Conservation (phyloP, 2,113 vertebrate genomes). For the Parus major region DNA sequence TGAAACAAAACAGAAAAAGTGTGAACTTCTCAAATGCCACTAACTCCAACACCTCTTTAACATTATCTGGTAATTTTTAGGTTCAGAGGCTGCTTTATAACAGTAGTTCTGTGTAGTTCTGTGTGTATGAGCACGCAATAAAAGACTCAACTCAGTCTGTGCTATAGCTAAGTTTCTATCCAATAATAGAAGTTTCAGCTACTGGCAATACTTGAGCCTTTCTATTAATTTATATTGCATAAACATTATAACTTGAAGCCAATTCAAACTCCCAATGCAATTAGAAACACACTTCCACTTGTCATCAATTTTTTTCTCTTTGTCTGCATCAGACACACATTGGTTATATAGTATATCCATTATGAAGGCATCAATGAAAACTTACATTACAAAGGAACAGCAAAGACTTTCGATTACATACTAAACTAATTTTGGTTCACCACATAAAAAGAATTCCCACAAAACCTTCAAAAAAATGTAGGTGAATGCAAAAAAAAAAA, state of each 20-base stretch:
- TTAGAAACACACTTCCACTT: slow-evolving; percentile 52
- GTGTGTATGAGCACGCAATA: not conserved
- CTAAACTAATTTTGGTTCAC: not conserved
- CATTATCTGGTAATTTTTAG: not conserved
- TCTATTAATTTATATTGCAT: slow-evolving; percentile 36
- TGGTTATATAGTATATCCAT: not conserved
- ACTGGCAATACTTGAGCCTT: not conserved
- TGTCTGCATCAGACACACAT: slow-evolving; percentile 6
- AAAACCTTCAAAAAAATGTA: not conserved
- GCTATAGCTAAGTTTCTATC: not conserved
- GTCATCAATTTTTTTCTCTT: slow-evolving; percentile 21
- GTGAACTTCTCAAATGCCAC: not conserved
- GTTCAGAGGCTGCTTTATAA: not conserved
- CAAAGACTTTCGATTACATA: not conserved
- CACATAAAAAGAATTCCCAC: not conserved
- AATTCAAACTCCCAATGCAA: slow-evolving; percentile 18
- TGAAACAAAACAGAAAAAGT: fast-evolving
- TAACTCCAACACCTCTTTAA: not conserved
- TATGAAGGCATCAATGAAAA: not conserved
- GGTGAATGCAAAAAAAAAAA: not conserved
- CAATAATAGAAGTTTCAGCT: not conserved
- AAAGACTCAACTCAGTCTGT: not conserved
- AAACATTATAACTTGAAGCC: slow-evolving; percentile 48
- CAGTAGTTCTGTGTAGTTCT: not conserved
- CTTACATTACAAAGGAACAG: not conserved